Percentiles rank a stretch among this genome's conserved stretches.
Evolutionary conservation across 2,888 invertebrate species (phyloP).

Genomic region (Theretra japonica): DNA sequence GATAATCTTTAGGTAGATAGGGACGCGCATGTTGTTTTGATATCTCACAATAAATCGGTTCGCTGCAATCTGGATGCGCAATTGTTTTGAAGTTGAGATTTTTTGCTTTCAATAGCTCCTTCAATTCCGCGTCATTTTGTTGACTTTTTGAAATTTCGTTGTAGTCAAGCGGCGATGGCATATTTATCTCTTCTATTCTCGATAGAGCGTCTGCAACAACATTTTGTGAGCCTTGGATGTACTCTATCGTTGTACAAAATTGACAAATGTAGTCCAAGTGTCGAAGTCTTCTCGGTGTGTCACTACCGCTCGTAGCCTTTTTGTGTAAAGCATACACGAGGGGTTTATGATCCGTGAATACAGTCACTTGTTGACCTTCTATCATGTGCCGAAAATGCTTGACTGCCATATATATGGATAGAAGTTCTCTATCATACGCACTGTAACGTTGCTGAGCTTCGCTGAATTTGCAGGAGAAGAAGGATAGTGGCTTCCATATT

Average conservation of each 20-base stretch:
- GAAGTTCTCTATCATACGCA: slow-evolving; percentile 23
- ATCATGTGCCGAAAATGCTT: slow-evolving; percentile 4
- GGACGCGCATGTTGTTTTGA: background rate
- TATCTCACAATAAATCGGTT: background rate
- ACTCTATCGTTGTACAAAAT: no score
- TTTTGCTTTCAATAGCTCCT: slow-evolving; percentile 13
- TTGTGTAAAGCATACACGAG: slow-evolving; percentile 30
- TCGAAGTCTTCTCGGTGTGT: slow-evolving; percentile 32
- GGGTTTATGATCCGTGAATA: slow-evolving; percentile 22
- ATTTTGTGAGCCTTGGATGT: no score
- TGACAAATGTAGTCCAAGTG: slow-evolving; percentile 35
- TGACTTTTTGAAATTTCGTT: no score
- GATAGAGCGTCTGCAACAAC: no score
- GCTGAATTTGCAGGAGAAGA: slow-evolving; percentile 18
- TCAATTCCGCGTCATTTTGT: no score
- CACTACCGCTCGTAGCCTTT: background rate
- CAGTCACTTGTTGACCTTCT: background rate
- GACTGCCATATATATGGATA: slow-evolving; percentile 18
- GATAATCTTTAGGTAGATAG: background rate
- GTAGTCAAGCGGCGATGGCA: no score
- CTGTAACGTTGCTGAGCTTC: slow-evolving; percentile 24
- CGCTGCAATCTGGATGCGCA: background rate
- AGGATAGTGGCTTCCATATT: slow-evolving; percentile 23
- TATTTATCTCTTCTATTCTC: no score
- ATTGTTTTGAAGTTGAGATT: slow-evolving; percentile 13